A percentile compares a stretch with the other conserved stretches of the same genome.
phyloP scores from a whole-genome alignment of 2,113 vertebrate species.

The Dinomys branickii region DNA sequence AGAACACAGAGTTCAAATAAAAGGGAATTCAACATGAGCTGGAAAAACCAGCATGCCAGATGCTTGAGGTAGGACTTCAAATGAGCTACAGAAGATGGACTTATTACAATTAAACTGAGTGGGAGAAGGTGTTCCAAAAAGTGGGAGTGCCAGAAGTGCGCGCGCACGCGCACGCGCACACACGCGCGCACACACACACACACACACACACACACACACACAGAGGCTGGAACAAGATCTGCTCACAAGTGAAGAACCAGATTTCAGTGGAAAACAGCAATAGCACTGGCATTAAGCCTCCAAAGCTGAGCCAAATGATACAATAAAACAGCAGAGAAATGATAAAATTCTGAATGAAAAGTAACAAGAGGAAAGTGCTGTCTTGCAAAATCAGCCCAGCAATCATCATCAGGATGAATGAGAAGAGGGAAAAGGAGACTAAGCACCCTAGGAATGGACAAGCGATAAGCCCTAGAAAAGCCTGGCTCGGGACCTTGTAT shows the following conservation, averaged over 20 bases:
- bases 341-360: neutral
- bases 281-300: neutral
- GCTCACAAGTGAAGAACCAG: neutral
- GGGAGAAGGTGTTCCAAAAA: neutral
- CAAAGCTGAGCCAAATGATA: neutral
- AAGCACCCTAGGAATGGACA: neutral
- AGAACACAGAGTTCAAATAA: neutral
- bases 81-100: neutral
- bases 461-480: neutral
- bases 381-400: conserved; percentile 1
- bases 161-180: too few species aligned
- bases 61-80: neutral
- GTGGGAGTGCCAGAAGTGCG: neutral
- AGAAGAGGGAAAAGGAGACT: neutral
- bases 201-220: too few species aligned
- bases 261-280: neutral
- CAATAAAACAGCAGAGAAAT: neutral
- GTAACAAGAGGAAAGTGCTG: neutral
- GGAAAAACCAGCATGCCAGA: neutral
- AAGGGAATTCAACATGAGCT: neutral
- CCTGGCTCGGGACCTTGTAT: neutral
- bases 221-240: neutral
- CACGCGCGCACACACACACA: too few species aligned
- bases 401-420: neutral
- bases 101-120: neutral